Evolutionary conservation across 92 coral and sea anemone species (phyloP).

Genomic region (Plumapathes pennacea): DNA sequence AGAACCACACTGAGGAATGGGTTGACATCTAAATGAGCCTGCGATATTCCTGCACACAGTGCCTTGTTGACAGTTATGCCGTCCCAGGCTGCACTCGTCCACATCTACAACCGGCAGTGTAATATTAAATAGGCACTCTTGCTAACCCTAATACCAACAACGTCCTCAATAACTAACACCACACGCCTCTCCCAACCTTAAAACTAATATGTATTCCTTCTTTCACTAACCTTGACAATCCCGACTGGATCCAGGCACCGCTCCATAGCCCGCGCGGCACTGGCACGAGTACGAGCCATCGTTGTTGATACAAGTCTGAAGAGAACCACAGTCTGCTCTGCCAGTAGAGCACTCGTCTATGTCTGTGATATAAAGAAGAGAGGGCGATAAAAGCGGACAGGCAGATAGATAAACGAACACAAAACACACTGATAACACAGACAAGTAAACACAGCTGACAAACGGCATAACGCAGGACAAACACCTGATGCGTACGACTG

Average conservation of each 20-base stretch:
- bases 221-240: slow-evolving; percentile 34
- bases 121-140: too few species aligned
- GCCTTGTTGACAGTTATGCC: slow-evolving; percentile 5
- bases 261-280: slow-evolving; percentile 2
- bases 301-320: slow-evolving; percentile 39
- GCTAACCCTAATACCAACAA: too few species aligned
- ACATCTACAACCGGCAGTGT: too few species aligned
- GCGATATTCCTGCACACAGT: slow-evolving; percentile 17
- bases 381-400: background rate
- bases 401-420: background rate
- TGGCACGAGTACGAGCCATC: slow-evolving; percentile 61
- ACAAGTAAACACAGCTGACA: too few species aligned
- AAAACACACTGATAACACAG: background rate
- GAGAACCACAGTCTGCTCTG: slow-evolving; percentile 33
- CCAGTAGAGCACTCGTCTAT: slow-evolving; percentile 55
- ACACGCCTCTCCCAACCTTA: background rate
- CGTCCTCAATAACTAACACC: slow-evolving; percentile 29
- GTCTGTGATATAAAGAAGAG: slow-evolving; percentile 16
- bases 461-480: background rate
- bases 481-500: background rate
- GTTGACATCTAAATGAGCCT: slow-evolving; percentile 21
- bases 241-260: slow-evolving; percentile 8
- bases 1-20: background rate
- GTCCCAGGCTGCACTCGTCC: slow-evolving; percentile 18
- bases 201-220: background rate